phyloP scores from a whole-genome alignment of 92 coral and sea anemone species.

The Scolanthus callimorphus region DNA sequence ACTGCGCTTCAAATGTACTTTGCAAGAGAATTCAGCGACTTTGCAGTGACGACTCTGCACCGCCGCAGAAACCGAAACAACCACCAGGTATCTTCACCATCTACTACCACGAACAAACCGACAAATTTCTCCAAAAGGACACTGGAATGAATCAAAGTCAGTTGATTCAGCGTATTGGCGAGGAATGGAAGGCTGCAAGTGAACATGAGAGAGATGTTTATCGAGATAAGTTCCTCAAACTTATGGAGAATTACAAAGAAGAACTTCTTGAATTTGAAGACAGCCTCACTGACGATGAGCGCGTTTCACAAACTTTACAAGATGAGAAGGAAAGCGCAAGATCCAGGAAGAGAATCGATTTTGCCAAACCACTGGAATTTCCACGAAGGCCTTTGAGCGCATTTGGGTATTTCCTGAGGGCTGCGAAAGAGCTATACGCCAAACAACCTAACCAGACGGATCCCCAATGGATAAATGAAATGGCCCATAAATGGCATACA shows the following conservation, averaged over 20 bases:
- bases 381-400: conserved; percentile 44
- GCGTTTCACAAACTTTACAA: conserved; percentile 13
- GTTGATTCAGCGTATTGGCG: conserved; percentile 16
- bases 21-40: neutral
- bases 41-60: neutral
- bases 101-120: conserved; percentile 13
- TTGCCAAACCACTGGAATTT: conserved; percentile 11
- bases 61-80: conserved; percentile 11
- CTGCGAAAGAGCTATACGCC: conserved; percentile 31
- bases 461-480: conserved; percentile 38
- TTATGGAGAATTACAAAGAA: conserved; percentile 38
- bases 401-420: conserved; percentile 40
- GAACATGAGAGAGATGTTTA: conserved; percentile 14
- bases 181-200: conserved; percentile 16
- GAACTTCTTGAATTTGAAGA: conserved; percentile 37
- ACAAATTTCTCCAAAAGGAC: conserved; percentile 10
- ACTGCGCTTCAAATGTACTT: neutral
- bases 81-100: conserved; percentile 25
- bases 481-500: conserved; percentile 48
- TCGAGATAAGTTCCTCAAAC: conserved; percentile 27
- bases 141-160: conserved; percentile 10
- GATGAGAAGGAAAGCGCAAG: neutral
- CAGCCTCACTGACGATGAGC: conserved; percentile 44
- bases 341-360: neutral
- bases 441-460: conserved; percentile 21